These are phyloP conservation scores for Oryzias dopingdopingensis DNA, from an alignment of 2,797 vertebrate species.

Conservation along the genomic window DNA sequence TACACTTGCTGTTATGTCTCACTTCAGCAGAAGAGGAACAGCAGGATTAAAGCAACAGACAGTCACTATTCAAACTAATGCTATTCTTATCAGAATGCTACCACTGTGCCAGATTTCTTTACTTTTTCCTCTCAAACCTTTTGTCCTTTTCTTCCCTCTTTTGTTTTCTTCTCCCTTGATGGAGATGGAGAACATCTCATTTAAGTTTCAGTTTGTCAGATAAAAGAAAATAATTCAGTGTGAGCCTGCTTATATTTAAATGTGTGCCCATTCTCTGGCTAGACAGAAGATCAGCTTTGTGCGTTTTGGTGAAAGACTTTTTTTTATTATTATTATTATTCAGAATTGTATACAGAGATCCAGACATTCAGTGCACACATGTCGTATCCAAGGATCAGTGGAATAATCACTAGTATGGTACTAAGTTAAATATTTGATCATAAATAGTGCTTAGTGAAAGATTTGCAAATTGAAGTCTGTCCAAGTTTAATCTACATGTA, in stretches of 20 bases:
- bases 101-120: too few relatives aligned
- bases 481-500: too few relatives aligned
- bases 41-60: too few relatives aligned
- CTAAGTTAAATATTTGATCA: too few relatives aligned
- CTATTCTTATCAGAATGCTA: too few relatives aligned
- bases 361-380: conserved; percentile 2
- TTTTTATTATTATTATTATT: neutral
- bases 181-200: conserved; percentile 15
- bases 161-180: conserved; percentile 5
- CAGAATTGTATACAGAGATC: neutral
- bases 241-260: conserved; percentile 13
- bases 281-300: conserved; percentile 28
- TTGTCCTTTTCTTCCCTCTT: conserved; percentile 4
- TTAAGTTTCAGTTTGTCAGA: conserved; percentile 17
- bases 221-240: conserved; percentile 18
- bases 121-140: neutral
- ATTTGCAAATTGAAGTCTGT: too few relatives aligned
- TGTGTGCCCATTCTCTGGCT: conserved; percentile 16
- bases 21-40: too few relatives aligned
- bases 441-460: too few relatives aligned
- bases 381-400: conserved; percentile 15
- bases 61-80: too few relatives aligned
- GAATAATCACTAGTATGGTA: too few relatives aligned
- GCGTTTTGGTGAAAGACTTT: conserved; percentile 4
- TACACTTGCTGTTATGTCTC: too few relatives aligned